These are phyloP conservation scores for Dendrophyllia cribrosa DNA, from an alignment of 64 coral and sea anemone species.

Conservation along the genomic window DNA sequence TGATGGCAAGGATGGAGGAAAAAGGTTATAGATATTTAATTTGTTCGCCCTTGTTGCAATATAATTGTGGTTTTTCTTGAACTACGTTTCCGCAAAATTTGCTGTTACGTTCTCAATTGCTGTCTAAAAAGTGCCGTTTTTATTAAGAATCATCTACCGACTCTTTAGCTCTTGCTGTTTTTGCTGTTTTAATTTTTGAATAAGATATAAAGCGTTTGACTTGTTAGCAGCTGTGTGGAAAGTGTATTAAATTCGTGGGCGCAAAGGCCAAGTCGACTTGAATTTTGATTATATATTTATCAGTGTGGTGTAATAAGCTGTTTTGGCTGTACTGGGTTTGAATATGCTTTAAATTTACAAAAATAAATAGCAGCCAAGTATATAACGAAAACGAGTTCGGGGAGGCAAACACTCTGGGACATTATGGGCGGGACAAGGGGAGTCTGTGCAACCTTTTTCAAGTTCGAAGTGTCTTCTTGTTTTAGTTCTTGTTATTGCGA, in stretches of 20 bases:
- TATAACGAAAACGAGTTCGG: not conserved
- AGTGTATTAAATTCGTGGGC: conserved; percentile 18
- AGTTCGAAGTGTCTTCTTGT: not conserved
- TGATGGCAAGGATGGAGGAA: too few species aligned
- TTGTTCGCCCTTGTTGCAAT: not conserved
- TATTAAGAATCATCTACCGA: too few species aligned
- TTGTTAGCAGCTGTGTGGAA: not conserved
- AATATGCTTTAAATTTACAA: not conserved
- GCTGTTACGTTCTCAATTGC: not conserved
- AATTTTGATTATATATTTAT: conserved; percentile 33
- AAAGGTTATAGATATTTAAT: too few species aligned
- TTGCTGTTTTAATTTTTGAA: too few species aligned
- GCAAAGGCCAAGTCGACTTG: conserved; percentile 8
- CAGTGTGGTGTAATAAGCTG: not conserved
- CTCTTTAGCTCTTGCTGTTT: too few species aligned
- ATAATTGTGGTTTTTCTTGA: not conserved
- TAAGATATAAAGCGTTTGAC: not conserved
- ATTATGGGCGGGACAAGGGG: not conserved
- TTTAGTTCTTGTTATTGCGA: not conserved
- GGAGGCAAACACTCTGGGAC: too few species aligned
- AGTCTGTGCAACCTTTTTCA: not conserved
- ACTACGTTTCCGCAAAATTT: not conserved
- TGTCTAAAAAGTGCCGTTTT: not conserved
- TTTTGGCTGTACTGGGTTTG: not conserved
- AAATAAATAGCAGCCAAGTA: not conserved